Percentiles rank a stretch among this genome's conserved stretches.
Conservation (phyloP, 2,888 invertebrate genomes). For the Dasypogon diadema region DNA sequence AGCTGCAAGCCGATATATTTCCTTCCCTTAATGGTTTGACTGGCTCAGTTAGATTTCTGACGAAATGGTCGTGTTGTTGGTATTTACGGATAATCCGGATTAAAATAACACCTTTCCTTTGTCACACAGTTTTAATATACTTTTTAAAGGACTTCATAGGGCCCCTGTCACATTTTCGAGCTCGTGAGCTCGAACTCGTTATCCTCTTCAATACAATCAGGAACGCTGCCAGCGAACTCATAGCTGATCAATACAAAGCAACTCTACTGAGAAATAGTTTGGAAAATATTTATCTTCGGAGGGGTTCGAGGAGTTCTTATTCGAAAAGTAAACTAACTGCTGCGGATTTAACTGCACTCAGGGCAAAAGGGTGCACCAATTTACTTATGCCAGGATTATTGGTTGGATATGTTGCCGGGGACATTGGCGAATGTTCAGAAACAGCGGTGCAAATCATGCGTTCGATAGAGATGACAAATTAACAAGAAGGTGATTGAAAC, state of each 20-base stretch:
- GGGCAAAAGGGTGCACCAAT: background rate
- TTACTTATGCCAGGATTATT: conserved; percentile 14
- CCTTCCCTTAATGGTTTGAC: conserved; percentile 26
- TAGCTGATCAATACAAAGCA: background rate
- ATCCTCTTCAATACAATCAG: conserved; percentile 8
- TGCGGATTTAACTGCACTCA: background rate
- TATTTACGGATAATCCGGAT: conserved; percentile 55
- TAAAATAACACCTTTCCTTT: conserved; percentile 57
- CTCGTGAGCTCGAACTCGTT: conserved; percentile 8
- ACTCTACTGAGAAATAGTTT: conserved; percentile 27
- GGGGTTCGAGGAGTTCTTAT: conserved; percentile 7
- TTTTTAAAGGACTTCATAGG: conserved; percentile 51
- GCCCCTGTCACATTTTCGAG: conserved; percentile 27
- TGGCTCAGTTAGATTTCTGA: background rate
- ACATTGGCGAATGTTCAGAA: background rate
- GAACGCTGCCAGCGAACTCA: conserved; percentile 2
- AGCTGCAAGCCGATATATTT: conserved; percentile 13
- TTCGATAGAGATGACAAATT: conserved; percentile 18
- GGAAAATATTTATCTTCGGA: conserved; percentile 33
- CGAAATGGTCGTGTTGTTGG: conserved; percentile 52
- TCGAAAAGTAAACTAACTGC: conserved; percentile 25
- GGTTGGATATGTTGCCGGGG: conserved; percentile 26
- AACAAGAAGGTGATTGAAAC: conserved; percentile 29
- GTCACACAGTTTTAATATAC: conserved; percentile 53
- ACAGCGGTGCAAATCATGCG: conserved; percentile 4